Conservation (phyloP, 2,113 vertebrate species). For the Tamias sibiricus region DNA sequence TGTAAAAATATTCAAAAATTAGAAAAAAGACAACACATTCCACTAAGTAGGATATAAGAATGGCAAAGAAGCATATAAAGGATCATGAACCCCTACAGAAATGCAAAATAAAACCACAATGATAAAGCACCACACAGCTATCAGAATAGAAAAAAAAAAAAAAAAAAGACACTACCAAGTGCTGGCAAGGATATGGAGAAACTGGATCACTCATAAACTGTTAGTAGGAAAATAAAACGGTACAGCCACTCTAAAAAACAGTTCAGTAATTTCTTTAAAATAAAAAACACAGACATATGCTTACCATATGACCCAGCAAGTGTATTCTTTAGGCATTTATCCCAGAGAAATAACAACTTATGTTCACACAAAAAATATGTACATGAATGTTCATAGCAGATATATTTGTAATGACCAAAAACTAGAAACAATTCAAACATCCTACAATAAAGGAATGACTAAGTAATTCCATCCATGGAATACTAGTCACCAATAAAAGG, state of each 20-base stretch:
- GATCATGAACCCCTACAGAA: background rate
- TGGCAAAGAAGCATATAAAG: background rate
- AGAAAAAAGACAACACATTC: background rate
- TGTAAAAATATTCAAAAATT: background rate
- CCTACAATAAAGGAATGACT: background rate
- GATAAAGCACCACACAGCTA: background rate
- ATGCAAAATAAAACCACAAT: background rate
- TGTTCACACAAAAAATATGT: background rate
- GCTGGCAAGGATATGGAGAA: background rate
- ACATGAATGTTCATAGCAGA: background rate
- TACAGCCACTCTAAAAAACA: background rate
- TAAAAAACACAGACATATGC: background rate
- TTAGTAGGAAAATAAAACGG: background rate
- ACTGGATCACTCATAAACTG: background rate
- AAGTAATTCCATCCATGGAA: background rate
- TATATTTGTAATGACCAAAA: background rate
- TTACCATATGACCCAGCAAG: background rate
- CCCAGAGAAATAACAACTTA: background rate
- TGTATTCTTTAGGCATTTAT: background rate
- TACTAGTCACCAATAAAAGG: background rate
- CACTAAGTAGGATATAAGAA: background rate
- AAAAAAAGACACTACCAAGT: background rate
- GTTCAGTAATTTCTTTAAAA: background rate
- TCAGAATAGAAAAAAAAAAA: background rate
- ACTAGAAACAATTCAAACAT: background rate